Base-by-base conservation (phyloP, 2,888 invertebrate species). In the Microctonus hyperodae region DNA sequence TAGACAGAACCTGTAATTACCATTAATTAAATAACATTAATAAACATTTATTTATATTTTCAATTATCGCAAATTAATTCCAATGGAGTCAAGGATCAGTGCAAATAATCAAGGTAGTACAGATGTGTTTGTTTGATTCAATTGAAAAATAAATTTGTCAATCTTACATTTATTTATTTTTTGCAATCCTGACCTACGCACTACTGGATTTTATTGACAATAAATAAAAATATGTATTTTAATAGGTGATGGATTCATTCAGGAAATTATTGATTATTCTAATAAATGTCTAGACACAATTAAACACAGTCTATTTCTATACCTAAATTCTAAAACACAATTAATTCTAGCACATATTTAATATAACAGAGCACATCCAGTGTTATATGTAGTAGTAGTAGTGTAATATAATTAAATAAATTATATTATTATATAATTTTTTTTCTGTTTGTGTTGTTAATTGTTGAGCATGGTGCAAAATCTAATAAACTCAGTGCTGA, bases 1-100 rank as follows among this genome's bases (percentile, higher is more conserved):
- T 94, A 85, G 95, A 94, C 90, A 95, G 88, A 83, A 94, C 93
- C 95, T 95, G 86, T 55, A 79, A 72, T 76, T 65, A 40, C 44
- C n/a, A 64, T 53, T 0, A 22, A 60, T 50, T 33, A 55, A 57
- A 57, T 11, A 20, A 56, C 44, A 56, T 65, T 63, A 55, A 57
- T n/a, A 35, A 56, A 48, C 5, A 53, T 51, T 62, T 20, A 23
- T 68, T 57, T 64, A 56, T 56, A 53, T 25, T 60, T 6, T 11
- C 9, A 16, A 22, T 16, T 40, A 25, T n/a, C 1, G 13, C 4
- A 31, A 16, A 58, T 50, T 56, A 16, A 20, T 62, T 28, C 6
- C 6, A 13, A 33, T 55, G 31, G 20, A 31, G 55, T 25, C 20
- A 16, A 16, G 55, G 33, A 20, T 55, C 10, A 31, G 55, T 33